Conservation (phyloP, 2,888 invertebrate genomes). For the Leptura quadrifasciata region DNA sequence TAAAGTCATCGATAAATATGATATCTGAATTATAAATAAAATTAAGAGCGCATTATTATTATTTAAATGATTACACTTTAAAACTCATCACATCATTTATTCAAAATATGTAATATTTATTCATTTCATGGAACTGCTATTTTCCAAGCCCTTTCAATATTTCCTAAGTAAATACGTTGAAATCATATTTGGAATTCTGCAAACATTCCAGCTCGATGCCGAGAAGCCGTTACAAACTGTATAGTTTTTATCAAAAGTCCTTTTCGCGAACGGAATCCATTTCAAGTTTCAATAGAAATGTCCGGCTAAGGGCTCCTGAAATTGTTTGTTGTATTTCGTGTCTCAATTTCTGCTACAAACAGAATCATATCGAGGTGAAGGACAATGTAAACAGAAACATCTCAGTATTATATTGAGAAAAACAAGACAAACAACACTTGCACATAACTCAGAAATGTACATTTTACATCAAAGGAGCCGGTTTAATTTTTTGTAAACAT, state of each 20-base stretch:
- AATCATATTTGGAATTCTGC: constrained; percentile 32
- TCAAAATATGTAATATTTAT: background rate
- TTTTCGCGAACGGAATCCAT: constrained; percentile 49
- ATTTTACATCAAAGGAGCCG: background rate
- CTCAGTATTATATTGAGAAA: constrained; percentile 23
- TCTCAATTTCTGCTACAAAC: constrained; percentile 56
- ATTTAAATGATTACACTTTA: no score
- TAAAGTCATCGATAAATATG: no score
- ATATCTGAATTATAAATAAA: no score
- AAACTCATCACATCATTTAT: no score
- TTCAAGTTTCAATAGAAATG: constrained; percentile 54
- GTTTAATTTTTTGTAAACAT: background rate
- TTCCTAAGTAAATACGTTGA: constrained; percentile 30
- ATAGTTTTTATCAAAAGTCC: constrained; percentile 39
- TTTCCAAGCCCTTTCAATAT: constrained; percentile 8
- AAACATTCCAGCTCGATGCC: constrained; percentile 13
- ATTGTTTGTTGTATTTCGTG: constrained; percentile 56
- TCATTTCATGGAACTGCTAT: background rate
- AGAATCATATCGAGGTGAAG: constrained; percentile 52
- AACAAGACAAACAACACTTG: constrained; percentile 33
- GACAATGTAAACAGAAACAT: constrained; percentile 45
- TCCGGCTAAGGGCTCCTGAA: constrained; percentile 53
- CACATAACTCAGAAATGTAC: constrained; percentile 1
- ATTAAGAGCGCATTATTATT: no score
- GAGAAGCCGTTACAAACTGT: constrained; percentile 28